Evolutionary conservation across 2,797 vertebrate species (phyloP).

Genomic region (Pampus argenteus): DNA sequence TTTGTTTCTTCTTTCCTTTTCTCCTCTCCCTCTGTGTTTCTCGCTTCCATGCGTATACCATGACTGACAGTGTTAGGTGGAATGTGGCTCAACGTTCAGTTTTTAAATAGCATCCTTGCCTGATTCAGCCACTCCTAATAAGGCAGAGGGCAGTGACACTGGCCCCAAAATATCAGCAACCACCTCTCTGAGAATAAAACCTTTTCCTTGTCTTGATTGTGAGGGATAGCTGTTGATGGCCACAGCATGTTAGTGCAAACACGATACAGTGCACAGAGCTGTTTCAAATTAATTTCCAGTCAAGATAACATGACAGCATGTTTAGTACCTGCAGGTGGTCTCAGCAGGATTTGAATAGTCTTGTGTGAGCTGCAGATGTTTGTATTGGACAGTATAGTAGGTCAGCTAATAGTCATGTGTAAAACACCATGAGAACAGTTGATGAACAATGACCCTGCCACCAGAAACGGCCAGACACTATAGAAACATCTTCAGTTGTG

Average conservation of each 20-base stretch:
- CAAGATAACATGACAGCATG: slow-evolving; percentile 14
- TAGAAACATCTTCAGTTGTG: background rate
- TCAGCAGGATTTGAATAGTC: slow-evolving; percentile 9
- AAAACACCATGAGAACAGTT: slow-evolving; percentile 13
- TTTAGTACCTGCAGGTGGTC: background rate
- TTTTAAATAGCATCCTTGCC: slow-evolving; percentile 85
- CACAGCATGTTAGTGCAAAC: background rate
- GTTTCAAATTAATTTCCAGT: slow-evolving; percentile 21
- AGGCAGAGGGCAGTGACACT: slow-evolving; percentile 76
- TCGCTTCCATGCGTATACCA: slow-evolving; percentile 53
- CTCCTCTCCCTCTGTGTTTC: slow-evolving; percentile 42
- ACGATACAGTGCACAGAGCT: slow-evolving; percentile 6
- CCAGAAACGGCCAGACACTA: background rate
- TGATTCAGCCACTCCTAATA: slow-evolving; percentile 81
- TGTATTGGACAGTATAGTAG: slow-evolving; percentile 3
- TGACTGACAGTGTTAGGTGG: slow-evolving; percentile 70
- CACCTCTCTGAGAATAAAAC: slow-evolving; percentile 69
- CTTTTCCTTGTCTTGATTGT: slow-evolving; percentile 45
- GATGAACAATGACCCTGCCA: slow-evolving; percentile 1
- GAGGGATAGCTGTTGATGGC: slow-evolving; percentile 26
- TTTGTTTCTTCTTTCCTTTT: background rate
- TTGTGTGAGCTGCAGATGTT: slow-evolving; percentile 29
- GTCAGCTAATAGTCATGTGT: slow-evolving; percentile 1
- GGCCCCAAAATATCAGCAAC: slow-evolving; percentile 80
- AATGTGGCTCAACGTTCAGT: slow-evolving; percentile 80